phyloP scores from a whole-genome alignment of 2,797 vertebrate genomes.

The Moxostoma hubbsi region DNA sequence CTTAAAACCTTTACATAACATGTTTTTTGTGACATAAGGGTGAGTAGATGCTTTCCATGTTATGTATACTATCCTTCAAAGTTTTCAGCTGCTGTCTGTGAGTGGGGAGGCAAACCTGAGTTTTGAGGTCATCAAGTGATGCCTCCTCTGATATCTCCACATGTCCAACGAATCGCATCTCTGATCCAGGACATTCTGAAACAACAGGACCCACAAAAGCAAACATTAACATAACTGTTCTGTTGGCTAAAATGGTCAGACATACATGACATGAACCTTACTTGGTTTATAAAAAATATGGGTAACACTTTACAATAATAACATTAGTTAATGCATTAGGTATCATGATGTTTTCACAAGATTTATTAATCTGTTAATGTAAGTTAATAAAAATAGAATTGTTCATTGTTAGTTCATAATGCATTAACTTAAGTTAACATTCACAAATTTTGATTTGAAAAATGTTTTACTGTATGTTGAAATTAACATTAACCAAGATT shows the following conservation, averaged over 20 bases:
- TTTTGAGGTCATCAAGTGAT: constrained; percentile 86
- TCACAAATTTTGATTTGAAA: too few relatives aligned
- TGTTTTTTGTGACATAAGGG: neutral
- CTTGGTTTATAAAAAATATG: neutral
- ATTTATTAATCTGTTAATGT: too few relatives aligned
- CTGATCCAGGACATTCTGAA: constrained; percentile 43
- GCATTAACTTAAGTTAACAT: too few relatives aligned
- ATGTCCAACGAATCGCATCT: constrained; percentile 78
- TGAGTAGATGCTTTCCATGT: neutral
- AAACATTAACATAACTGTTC: neutral
- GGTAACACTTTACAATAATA: too few relatives aligned
- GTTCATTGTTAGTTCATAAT: too few relatives aligned
- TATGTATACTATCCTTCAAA: neutral
- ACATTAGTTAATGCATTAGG: too few relatives aligned
- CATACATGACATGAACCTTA: neutral
- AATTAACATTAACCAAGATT: too few relatives aligned
- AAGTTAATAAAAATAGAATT: too few relatives aligned
- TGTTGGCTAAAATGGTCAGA: neutral
- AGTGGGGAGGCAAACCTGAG: constrained; percentile 80
- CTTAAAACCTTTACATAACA: too few relatives aligned
- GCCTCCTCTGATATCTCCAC: constrained; percentile 88
- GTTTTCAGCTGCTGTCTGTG: neutral
- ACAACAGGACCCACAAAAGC: constrained; percentile 18
- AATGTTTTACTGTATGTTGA: too few relatives aligned
- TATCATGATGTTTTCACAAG: too few relatives aligned